Evolutionary conservation across 2,113 vertebrate species (phyloP).

Genomic region (Oxyura jamaicensis): DNA sequence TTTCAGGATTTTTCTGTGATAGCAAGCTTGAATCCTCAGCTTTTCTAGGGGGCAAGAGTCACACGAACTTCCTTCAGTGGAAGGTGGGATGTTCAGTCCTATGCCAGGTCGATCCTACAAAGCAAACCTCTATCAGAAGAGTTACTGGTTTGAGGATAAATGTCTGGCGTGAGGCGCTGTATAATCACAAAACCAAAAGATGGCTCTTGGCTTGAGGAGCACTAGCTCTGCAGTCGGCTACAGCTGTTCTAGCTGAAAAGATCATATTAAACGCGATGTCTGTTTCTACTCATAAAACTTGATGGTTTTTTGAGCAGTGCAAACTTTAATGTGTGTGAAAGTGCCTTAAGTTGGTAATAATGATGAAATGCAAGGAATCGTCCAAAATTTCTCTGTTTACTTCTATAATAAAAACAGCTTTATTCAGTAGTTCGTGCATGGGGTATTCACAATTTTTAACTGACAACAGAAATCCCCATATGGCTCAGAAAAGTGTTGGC

Average conservation of each 20-base stretch:
- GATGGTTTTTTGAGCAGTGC: not conserved
- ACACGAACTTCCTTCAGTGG: not conserved
- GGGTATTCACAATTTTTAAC: conserved; percentile 21
- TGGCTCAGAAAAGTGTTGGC: conserved; percentile 53
- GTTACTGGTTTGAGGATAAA: not conserved
- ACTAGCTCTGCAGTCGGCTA: not conserved
- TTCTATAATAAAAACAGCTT: conserved; percentile 34
- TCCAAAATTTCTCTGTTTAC: conserved; percentile 37
- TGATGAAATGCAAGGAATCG: conserved; percentile 20
- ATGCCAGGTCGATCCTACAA: not conserved
- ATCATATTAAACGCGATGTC: not conserved
- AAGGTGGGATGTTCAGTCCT: not conserved
- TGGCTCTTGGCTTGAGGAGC: not conserved
- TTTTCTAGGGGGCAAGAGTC: not conserved
- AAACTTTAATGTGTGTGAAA: not conserved
- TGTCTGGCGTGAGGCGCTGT: not conserved
- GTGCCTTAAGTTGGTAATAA: not conserved
- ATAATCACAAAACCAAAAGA: not conserved
- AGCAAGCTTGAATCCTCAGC: not conserved
- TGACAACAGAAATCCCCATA: conserved; percentile 56
- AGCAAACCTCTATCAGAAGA: not conserved
- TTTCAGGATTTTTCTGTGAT: not conserved
- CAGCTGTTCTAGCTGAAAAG: not conserved
- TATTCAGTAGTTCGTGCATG: conserved; percentile 32
- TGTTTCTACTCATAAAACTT: conserved; percentile 7